Evolutionary conservation across 2,113 vertebrate genomes (phyloP), one percentile per base, ranked within the genome.

Genomic region (Cinclus mexicanus): DNA sequence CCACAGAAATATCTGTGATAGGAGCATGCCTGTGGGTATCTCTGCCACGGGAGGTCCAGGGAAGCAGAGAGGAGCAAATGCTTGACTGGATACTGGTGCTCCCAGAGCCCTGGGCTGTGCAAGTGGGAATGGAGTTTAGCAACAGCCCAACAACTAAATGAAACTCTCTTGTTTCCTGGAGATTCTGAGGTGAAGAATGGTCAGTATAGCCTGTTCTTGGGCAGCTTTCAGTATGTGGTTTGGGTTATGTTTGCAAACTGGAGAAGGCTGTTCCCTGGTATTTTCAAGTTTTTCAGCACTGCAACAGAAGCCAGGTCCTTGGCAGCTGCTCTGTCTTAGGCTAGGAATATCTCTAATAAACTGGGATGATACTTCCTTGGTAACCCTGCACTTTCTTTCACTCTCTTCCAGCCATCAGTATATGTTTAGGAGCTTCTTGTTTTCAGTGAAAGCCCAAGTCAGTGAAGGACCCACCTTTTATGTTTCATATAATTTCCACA

Each of bases 241-340:
- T 79, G 69, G 47, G 10, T 80, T 75, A 14, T 12, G 11, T 71
- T 56, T 83, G 55, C 24, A 61, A 70, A 31, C 64, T 53, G 46
- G n/a, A 81, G 56, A 55, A 77, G 33, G n/a, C n/a, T 56, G 24
- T n/a, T 88, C 23, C 41, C 11, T 47, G 24, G 4, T 59, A 13
- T 55, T 87, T 80, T 60, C 39, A 50, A 57, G 39, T 9, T 60
- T 87, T 87, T 39, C 46, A 44, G 41, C 65, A 47, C 13, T 87
- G 46, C 35, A 50, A 8, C 44, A 90, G 74, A 72, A 50, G 14
- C 2, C 0, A 0, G 33, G 29, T 64, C 29, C 0, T 0, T 60
- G 20, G 5, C 59, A 81, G 41, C 63, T 60, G 17, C 44, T 72
- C 35, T 12, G 3, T 24, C 21, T 44, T 61, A 49, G 49, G 11